Base-by-base conservation (phyloP, 2,888 invertebrate species). In the Coremacera marginata region DNA sequence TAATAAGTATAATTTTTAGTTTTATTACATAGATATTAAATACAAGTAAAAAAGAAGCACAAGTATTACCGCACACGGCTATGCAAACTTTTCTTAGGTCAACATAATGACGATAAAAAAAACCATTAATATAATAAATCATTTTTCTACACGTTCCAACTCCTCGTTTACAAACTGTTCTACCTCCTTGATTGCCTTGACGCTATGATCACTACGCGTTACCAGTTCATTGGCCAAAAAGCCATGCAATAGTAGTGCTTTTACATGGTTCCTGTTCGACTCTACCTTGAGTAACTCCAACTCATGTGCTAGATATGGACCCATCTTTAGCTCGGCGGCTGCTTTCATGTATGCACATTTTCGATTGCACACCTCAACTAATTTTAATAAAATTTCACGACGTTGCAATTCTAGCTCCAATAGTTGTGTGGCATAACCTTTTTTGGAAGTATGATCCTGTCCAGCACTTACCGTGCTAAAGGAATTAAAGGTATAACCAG, bases 101-200 rank as follows among this genome's bases (percentile, higher is more conserved):
- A 37, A 37, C 37, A 8, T 8, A 37, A 8, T 37, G 7, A 37
- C 1, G 5, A 37, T 8, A 37, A 37, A 8, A 37, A 37, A 37
- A 37, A 37, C 8, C 4, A 37, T 37, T 37, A 7, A 37, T 37
- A 37, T 7, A 37, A 37, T 37, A 3, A 44, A 11, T 44, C 16
- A 44, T 27, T 72, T 62, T 22, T 72, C 62, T 25, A 49, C 25
- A 25, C 62, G 72, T 22, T 83, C 84, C n/a, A 88, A 70, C 3
- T 84, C 77, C 14, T 83, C 82, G 76, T 88, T 84, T 2, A 89
- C 77, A 77, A 85, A 84, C 3, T 80, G 79, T 34, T 86, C 85
- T 0, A 86, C 85, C 72, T 87, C 88, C 67, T 86, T 85, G 25
- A 89, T 82, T 0, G 89, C 89, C 65, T 85, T 86, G 0, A 84